Conservation (phyloP, 2,113 vertebrate genomes). For the Chloropsis cyanopogon region DNA sequence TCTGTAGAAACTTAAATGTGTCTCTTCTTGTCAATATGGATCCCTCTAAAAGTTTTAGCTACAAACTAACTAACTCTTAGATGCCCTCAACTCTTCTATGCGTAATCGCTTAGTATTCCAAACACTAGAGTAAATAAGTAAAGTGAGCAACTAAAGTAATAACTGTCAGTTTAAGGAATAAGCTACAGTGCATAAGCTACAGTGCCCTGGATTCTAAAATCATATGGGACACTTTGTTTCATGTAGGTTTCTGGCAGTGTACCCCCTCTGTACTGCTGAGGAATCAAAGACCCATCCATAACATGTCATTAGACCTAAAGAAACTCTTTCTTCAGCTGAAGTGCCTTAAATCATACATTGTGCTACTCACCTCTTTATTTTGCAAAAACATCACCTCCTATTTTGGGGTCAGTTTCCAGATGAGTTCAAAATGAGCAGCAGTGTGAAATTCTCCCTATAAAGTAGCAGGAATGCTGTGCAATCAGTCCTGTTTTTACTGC, state of each 20-base stretch:
- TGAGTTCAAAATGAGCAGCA: background rate
- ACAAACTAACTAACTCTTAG: background rate
- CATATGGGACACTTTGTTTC: background rate
- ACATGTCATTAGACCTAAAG: background rate
- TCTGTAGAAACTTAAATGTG: background rate
- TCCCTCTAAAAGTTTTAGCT: background rate
- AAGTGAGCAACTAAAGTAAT: background rate
- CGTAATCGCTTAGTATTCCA: background rate
- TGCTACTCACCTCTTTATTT: background rate
- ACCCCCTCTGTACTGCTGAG: background rate
- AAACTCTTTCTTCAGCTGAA: background rate
- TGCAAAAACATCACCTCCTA: background rate
- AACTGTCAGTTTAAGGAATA: background rate
- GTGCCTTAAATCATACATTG: background rate
- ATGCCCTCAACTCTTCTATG: background rate
- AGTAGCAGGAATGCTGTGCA: background rate
- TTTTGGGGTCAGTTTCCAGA: background rate
- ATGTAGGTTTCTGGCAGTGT: background rate
- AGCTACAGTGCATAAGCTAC: background rate
- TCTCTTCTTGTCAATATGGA: background rate
- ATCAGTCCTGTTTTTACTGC: background rate
- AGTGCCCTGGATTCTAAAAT: background rate
- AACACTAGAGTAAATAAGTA: background rate
- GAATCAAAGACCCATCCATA: background rate
- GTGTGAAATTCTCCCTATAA: background rate